A percentile compares a stretch with the other conserved stretches of the same genome.
phyloP scores from a whole-genome alignment of 2,888 invertebrate genomes.

The Agrilus mali region DNA sequence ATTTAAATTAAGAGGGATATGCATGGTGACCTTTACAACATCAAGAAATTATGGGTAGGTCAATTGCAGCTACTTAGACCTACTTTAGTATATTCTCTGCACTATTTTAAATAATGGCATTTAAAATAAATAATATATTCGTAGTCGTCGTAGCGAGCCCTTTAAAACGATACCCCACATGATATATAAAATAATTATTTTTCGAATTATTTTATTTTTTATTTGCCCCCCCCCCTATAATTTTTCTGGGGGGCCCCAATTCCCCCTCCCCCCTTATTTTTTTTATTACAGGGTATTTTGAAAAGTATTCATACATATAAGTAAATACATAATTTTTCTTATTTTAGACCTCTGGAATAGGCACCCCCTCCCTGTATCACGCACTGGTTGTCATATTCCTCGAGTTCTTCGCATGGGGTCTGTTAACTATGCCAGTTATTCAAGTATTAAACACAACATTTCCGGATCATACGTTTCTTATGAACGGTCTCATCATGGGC shows the following conservation, averaged over 20 bases:
- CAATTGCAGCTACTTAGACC: too few species aligned
- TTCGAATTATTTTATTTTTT: background rate
- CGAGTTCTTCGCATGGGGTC: constrained; percentile 99
- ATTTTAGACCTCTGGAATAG: constrained; percentile 71
- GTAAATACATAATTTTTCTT: constrained; percentile 17
- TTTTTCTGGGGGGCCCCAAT: background rate
- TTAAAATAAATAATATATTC: too few species aligned
- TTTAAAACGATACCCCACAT: too few species aligned
- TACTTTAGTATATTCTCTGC: too few species aligned
- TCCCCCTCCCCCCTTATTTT: too few species aligned
- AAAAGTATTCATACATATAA: too few species aligned
- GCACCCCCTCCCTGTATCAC: constrained; percentile 94
- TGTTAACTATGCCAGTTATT: constrained; percentile 96
- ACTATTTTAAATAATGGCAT: too few species aligned
- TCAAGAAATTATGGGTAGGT: too few species aligned
- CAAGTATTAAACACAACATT: constrained; percentile 89
- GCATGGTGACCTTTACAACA: too few species aligned
- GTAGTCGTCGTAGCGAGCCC: too few species aligned
- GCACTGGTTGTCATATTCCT: constrained; percentile 98
- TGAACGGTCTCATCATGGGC: constrained; percentile 99
- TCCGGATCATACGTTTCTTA: constrained; percentile 96
- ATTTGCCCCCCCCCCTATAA: background rate
- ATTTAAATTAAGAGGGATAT: too few species aligned
- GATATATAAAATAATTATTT: background rate
- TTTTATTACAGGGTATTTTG: too few species aligned